phyloP scores from a whole-genome alignment of 2,888 invertebrate species.

The Teleiodes luculella region DNA sequence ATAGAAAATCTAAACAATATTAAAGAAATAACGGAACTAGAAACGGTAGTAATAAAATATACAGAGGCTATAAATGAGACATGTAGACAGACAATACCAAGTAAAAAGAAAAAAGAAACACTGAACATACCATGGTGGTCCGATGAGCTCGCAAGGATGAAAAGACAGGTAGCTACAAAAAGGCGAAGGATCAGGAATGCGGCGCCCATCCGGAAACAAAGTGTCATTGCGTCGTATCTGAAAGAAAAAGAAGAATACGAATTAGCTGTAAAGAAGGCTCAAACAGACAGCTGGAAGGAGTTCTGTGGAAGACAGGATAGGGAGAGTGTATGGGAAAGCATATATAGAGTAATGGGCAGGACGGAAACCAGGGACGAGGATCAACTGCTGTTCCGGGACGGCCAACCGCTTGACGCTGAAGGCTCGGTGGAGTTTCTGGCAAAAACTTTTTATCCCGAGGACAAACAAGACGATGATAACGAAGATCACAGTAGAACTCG shows the following conservation, averaged over 20 bases:
- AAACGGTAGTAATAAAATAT: neutral
- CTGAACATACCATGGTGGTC: conserved; percentile 13
- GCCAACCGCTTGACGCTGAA: neutral
- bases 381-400: neutral
- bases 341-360: conserved; percentile 11
- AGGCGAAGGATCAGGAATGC: conserved; percentile 9
- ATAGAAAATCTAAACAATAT: too few species aligned
- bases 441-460: too few species aligned
- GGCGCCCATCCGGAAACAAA: neutral
- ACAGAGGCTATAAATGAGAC: neutral
- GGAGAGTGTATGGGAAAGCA: conserved; percentile 12
- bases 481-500: too few species aligned
- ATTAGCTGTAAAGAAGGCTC: neutral
- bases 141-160: neutral
- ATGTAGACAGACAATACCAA: neutral
- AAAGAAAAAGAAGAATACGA: conserved; percentile 10
- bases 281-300: conserved; percentile 14
- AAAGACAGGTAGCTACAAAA: neutral
- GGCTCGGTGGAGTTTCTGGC: too few species aligned
- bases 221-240: conserved; percentile 12
- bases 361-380: conserved; percentile 5
- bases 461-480: too few species aligned
- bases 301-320: neutral
- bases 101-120: neutral
- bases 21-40: neutral